Evolutionary conservation across 1,140 invertebrate genomes (phyloP).

Genomic region (Ceratosolen fusciceps): DNA sequence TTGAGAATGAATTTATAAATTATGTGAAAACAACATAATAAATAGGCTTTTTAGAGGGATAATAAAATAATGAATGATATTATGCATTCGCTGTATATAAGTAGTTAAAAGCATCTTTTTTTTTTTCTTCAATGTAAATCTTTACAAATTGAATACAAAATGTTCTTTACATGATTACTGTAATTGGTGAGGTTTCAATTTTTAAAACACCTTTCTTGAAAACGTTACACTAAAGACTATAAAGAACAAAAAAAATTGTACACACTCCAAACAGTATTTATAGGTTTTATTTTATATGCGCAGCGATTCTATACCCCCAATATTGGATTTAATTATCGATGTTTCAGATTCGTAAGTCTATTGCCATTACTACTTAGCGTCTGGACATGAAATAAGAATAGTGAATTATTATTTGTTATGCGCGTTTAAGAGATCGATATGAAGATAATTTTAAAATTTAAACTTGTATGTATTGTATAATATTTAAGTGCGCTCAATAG

Average conservation of each 20-base stretch:
- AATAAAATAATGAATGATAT: slow-evolving; percentile 30
- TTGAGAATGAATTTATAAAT: slow-evolving; percentile 45
- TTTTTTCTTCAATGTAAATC: slow-evolving; percentile 39
- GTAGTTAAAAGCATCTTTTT: slow-evolving; percentile 30
- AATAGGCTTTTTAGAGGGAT: slow-evolving; percentile 32
- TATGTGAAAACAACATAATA: slow-evolving; percentile 44
- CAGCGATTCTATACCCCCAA: slow-evolving; percentile 39
- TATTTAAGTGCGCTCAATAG: slow-evolving; percentile 44
- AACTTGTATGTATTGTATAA: slow-evolving; percentile 52
- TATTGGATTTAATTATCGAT: slow-evolving; percentile 41
- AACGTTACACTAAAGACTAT: slow-evolving; percentile 21
- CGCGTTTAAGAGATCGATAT: slow-evolving; percentile 42
- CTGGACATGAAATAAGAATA: slow-evolving; percentile 16
- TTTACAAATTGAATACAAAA: slow-evolving; percentile 40
- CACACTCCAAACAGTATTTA: slow-evolving; percentile 47
- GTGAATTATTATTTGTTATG: slow-evolving; percentile 29
- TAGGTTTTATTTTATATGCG: slow-evolving; percentile 43
- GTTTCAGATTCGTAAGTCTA: slow-evolving; percentile 14
- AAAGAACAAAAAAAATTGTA: slow-evolving; percentile 33
- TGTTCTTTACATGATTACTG: slow-evolving; percentile 10
- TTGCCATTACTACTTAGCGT: slow-evolving; percentile 13
- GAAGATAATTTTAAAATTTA: slow-evolving; percentile 52
- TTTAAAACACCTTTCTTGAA: slow-evolving; percentile 13
- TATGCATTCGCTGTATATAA: slow-evolving; percentile 45
- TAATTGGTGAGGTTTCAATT: slow-evolving; percentile 28